phyloP scores from a whole-genome alignment of 2,113 vertebrate species.

The Bucco capensis region DNA sequence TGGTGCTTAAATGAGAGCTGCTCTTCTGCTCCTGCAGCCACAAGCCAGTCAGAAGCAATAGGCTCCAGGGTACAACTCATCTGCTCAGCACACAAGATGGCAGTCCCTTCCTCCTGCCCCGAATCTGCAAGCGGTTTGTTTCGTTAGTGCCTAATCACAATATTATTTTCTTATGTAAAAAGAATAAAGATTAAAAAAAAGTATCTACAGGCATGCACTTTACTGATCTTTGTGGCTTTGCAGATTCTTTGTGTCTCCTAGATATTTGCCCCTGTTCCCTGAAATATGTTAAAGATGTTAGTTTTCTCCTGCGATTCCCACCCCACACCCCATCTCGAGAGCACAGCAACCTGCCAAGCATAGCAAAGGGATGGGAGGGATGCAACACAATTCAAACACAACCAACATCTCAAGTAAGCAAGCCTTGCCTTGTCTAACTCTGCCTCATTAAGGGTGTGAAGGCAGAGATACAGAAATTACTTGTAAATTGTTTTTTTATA shows the following conservation, averaged over 20 bases:
- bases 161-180: neutral
- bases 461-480: neutral
- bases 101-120: neutral
- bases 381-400: neutral
- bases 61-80: rapidly evolving
- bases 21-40: neutral
- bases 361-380: neutral
- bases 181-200: neutral
- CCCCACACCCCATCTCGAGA: rapidly evolving
- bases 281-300: neutral
- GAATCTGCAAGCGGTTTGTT: neutral
- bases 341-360: neutral
- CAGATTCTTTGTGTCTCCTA: neutral
- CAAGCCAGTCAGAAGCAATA: neutral
- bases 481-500: neutral
- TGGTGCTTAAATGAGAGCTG: conserved; percentile 83
- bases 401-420: neutral
- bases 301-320: neutral
- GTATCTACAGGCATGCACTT: neutral
- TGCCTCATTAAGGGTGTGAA: conserved; percentile 34
- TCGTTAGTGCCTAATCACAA: neutral
- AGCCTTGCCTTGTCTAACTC: conserved; percentile 45
- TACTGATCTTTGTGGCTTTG: neutral
- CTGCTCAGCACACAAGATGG: neutral
- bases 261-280: neutral